These are phyloP conservation scores for Coecobrya sp. DNA, from an alignment of 2,888 invertebrate species.

Conservation along the genomic window DNA sequence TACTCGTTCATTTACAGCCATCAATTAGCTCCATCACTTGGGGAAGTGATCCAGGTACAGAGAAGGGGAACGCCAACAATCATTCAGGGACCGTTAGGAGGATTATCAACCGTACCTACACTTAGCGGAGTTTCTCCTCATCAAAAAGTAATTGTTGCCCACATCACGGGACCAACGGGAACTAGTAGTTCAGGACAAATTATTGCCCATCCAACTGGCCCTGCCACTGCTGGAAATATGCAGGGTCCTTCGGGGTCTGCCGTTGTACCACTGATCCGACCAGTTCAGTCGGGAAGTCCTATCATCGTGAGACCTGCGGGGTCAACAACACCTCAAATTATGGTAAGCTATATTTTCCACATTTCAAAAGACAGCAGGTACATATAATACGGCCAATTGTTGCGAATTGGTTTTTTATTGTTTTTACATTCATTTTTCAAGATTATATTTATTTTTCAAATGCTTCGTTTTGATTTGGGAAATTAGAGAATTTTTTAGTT, in stretches of 20 bases:
- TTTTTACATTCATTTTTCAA: background rate
- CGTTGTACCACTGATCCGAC: slow-evolving; percentile 83
- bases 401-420: background rate
- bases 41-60: slow-evolving; percentile 81
- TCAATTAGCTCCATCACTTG: slow-evolving; percentile 52
- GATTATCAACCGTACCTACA: slow-evolving; percentile 74
- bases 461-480: background rate
- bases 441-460: slow-evolving; percentile 9
- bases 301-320: slow-evolving; percentile 84
- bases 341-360: slow-evolving; percentile 82
- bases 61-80: slow-evolving; percentile 84
- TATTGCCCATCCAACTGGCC: slow-evolving; percentile 68
- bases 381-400: background rate
- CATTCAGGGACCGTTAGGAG: slow-evolving; percentile 78
- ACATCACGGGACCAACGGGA: slow-evolving; percentile 82
- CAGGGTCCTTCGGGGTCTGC: slow-evolving; percentile 58
- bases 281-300: slow-evolving; percentile 86
- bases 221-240: slow-evolving; percentile 29
- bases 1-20: slow-evolving; percentile 36
- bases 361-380: background rate
- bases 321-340: slow-evolving; percentile 78
- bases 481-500: background rate
- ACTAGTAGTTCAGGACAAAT: slow-evolving; percentile 78
- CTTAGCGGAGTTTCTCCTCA: slow-evolving; percentile 83
- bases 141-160: slow-evolving; percentile 86